Evolutionary conservation across 2,113 vertebrate species (phyloP).

Genomic region (Nanorana parkeri): DNA sequence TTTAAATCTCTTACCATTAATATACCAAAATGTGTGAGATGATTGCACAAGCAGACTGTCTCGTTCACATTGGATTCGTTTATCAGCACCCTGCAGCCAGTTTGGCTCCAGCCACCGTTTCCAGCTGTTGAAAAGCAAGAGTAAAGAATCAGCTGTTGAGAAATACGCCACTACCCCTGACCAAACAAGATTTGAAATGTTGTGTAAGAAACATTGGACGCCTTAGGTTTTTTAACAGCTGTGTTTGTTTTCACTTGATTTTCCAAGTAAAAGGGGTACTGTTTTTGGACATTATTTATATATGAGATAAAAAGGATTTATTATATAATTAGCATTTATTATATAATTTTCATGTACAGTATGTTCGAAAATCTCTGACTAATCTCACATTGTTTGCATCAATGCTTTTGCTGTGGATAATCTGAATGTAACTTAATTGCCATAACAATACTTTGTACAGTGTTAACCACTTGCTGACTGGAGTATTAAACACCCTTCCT

Average conservation of each 20-base stretch:
- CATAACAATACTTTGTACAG: too few relatives aligned
- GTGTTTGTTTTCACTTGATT: too few relatives aligned
- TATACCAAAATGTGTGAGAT: slow-evolving; percentile 94
- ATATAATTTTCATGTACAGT: too few relatives aligned
- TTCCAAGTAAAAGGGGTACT: too few relatives aligned
- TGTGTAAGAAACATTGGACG: neutral
- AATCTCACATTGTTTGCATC: too few relatives aligned
- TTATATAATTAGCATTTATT: too few relatives aligned
- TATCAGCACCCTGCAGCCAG: slow-evolving; percentile 74
- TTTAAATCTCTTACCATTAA: slow-evolving; percentile 85
- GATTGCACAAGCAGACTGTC: slow-evolving; percentile 88
- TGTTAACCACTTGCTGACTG: too few relatives aligned
- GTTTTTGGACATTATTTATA: too few relatives aligned
- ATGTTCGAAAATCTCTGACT: too few relatives aligned
- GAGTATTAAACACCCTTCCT: too few relatives aligned
- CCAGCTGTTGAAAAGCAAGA: slow-evolving; percentile 71
- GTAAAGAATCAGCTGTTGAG: slow-evolving; percentile 41
- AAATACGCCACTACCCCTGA: slow-evolving; percentile 11
- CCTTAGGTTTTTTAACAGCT: neutral
- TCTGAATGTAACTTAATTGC: too few relatives aligned
- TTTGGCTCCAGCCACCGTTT: slow-evolving; percentile 84
- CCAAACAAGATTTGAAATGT: slow-evolving; percentile 27
- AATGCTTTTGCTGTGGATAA: too few relatives aligned
- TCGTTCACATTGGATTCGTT: slow-evolving; percentile 72
- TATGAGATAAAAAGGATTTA: neutral